Evolutionary conservation across 2,888 invertebrate species (phyloP).

Genomic region (Galerucella pusilla): DNA sequence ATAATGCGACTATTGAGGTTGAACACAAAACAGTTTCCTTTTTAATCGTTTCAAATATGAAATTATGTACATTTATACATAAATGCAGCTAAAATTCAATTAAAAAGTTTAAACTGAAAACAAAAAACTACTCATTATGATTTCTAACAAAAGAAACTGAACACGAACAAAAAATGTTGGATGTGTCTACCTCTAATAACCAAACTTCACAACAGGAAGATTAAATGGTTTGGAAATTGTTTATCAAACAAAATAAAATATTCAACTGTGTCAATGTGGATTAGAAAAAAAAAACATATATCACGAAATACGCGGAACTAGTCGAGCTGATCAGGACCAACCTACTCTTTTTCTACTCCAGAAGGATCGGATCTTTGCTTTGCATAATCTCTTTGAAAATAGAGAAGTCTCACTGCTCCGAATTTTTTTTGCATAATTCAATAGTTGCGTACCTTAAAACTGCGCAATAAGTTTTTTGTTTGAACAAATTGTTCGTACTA

Average conservation of each 20-base stretch:
- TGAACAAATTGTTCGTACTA: background rate
- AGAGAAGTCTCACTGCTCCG: background rate
- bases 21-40: no score
- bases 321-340: conserved; percentile 13
- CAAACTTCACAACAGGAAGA: conserved; percentile 23
- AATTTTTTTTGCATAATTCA: background rate
- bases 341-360: conserved; percentile 5
- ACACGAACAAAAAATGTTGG: background rate
- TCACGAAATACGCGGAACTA: conserved; percentile 13
- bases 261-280: conserved; percentile 3
- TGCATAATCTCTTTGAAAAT: conserved; percentile 8
- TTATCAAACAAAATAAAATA: conserved; percentile 22
- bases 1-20: no score
- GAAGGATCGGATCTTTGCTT: conserved; percentile 11
- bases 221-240: conserved; percentile 24
- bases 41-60: no score
- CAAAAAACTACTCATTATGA: no score
- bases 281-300: conserved; percentile 13
- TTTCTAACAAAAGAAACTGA: no score
- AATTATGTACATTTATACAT: no score
- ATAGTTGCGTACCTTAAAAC: background rate
- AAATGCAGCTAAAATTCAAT: no score
- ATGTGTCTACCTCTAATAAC: conserved; percentile 1
- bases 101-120: no score
- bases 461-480: background rate